Evolutionary conservation across 2,888 invertebrate genomes (phyloP).

Genomic region (Meiosimyza platycephala): DNA sequence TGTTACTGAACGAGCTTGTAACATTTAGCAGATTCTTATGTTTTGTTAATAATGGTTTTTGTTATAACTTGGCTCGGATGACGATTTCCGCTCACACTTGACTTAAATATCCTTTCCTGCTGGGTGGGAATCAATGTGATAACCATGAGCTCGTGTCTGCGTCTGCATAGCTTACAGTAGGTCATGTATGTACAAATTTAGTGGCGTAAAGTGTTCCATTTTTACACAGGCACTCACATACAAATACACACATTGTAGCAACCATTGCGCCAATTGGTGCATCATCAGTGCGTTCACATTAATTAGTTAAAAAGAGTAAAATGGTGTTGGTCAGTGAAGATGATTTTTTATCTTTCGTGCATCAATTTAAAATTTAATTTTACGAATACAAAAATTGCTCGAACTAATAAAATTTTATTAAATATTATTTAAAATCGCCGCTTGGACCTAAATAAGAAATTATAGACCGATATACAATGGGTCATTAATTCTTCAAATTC

Average conservation of each 20-base stretch:
- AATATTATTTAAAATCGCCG: too few species aligned
- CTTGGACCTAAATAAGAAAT: too few species aligned
- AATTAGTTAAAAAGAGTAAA: not conserved
- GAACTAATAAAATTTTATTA: too few species aligned
- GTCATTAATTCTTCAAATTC: too few species aligned
- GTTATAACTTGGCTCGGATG: too few species aligned
- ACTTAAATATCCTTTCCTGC: not conserved
- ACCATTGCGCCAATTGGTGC: not conserved
- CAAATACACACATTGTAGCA: not conserved
- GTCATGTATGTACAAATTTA: conserved; percentile 15
- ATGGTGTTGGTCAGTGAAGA: not conserved
- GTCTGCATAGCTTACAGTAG: not conserved
- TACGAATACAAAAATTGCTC: too few species aligned
- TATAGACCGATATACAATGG: too few species aligned
- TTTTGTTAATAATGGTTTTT: too few species aligned
- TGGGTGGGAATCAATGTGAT: not conserved
- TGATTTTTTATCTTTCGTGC: too few species aligned
- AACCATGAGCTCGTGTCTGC: not conserved
- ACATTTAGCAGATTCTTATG: too few species aligned
- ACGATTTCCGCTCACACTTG: not conserved
- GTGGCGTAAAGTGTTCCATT: not conserved
- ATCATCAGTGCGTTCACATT: conserved; percentile 5
- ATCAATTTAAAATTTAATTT: too few species aligned
- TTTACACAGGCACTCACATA: not conserved
- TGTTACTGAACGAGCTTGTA: too few species aligned